phyloP scores from a whole-genome alignment of 2,797 vertebrate genomes.

The Heliangelus exortis region DNA sequence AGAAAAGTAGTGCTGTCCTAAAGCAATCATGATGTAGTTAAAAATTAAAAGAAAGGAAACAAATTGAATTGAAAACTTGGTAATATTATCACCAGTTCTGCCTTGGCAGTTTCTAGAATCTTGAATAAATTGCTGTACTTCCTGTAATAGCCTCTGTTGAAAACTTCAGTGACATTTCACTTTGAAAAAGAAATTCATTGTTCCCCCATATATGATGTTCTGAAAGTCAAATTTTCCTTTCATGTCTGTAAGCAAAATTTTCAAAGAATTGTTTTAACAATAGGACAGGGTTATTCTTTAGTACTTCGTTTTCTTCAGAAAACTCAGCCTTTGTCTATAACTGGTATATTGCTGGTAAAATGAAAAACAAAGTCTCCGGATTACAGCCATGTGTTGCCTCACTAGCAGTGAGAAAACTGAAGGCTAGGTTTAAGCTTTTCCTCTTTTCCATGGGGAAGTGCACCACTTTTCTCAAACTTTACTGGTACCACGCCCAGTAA shows the following conservation, averaged over 20 bases:
- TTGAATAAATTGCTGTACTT: slow-evolving; percentile 20
- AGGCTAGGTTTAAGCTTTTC: neutral
- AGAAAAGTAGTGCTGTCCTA: neutral
- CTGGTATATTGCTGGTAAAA: neutral
- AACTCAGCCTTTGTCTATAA: neutral
- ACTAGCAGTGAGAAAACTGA: neutral
- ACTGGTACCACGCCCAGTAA: neutral
- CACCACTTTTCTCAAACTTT: neutral
- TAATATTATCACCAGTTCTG: neutral
- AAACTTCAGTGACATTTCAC: slow-evolving; percentile 48
- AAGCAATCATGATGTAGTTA: slow-evolving; percentile 37
- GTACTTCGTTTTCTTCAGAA: neutral
- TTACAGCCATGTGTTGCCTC: neutral
- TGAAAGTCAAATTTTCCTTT: slow-evolving; percentile 50
- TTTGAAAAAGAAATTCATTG: slow-evolving; percentile 28
- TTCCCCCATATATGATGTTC: neutral
- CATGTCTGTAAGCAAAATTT: slow-evolving; percentile 37
- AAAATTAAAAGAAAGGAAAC: slow-evolving; percentile 1
- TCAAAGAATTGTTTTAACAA: neutral
- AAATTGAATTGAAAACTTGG: slow-evolving; percentile 25
- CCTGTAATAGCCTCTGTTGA: slow-evolving; percentile 19
- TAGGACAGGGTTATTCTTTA: neutral
- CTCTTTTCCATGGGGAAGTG: neutral
- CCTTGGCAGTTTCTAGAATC: neutral
- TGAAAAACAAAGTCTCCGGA: neutral